Evolutionary conservation across 2,888 invertebrate species (phyloP).

Genomic region (Hypolimnas misippus): DNA sequence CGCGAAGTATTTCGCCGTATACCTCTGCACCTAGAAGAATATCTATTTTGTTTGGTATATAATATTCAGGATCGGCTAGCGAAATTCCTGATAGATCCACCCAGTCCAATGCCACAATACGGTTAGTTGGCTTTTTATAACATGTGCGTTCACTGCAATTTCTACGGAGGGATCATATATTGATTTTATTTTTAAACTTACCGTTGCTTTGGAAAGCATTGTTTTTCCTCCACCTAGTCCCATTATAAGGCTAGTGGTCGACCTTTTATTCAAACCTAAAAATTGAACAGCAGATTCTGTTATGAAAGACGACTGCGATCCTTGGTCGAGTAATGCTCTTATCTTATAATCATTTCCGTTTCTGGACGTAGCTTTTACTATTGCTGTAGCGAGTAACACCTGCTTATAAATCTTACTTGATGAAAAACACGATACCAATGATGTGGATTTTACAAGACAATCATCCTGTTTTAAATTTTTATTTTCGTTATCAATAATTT

Average conservation of each 20-base stretch:
- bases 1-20: not conserved
- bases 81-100: not conserved
- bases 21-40: not conserved
- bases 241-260: constrained; percentile 11
- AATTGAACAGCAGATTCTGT: constrained; percentile 32
- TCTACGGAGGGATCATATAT: constrained; percentile 18
- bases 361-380: constrained; percentile 34
- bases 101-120: not conserved
- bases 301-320: constrained; percentile 30
- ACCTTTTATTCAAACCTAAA: constrained; percentile 26
- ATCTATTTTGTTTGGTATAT: constrained; percentile 6
- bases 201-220: constrained; percentile 27
- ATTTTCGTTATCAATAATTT: constrained; percentile 1
- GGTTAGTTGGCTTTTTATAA: constrained; percentile 24
- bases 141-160: constrained; percentile 21
- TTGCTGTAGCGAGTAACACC: constrained; percentile 46
- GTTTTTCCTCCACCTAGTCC: constrained; percentile 29
- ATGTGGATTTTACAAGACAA: not conserved
- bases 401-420: constrained; percentile 19
- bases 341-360: constrained; percentile 11
- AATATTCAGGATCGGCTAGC: constrained; percentile 2
- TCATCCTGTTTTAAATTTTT: not conserved
- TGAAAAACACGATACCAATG: constrained; percentile 3
- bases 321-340: constrained; percentile 31
- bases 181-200: constrained; percentile 36